Evolutionary conservation across 2,113 vertebrate genomes (phyloP).

Genomic region (Phylloscopus trochiloides): DNA sequence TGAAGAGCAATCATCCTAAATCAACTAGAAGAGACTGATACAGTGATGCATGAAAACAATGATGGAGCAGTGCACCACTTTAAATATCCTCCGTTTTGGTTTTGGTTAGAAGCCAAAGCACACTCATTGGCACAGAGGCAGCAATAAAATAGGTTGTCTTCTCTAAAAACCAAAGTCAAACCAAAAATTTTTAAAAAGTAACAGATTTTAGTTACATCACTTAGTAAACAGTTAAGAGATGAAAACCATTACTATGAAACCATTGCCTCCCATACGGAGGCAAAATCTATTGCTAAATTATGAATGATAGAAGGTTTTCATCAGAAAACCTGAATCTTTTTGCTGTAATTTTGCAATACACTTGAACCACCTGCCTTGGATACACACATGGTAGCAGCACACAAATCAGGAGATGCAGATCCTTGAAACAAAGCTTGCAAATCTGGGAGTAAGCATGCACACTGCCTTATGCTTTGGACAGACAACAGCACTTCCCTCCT

Average conservation of each 20-base stretch:
- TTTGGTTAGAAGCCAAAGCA: not conserved
- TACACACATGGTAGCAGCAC: not conserved
- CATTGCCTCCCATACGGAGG: not conserved
- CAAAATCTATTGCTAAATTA: not conserved
- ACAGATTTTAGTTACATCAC: not conserved
- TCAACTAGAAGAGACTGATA: not conserved
- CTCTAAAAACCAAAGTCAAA: not conserved
- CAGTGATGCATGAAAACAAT: not conserved
- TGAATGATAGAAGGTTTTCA: not conserved
- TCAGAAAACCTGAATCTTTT: not conserved
- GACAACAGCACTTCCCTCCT: not conserved
- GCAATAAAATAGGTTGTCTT: not conserved
- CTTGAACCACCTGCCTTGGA: not conserved
- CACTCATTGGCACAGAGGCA: not conserved
- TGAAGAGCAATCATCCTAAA: not conserved
- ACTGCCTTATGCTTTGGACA: not conserved
- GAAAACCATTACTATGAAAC: not conserved
- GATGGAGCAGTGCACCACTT: not conserved
- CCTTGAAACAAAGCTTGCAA: not conserved
- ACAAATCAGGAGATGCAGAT: not conserved
- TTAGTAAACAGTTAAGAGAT: not conserved
- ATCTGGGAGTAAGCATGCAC: not conserved
- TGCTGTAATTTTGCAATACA: not conserved
- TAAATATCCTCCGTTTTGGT: not conserved
- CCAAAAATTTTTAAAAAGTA: accelerated